phyloP scores from a whole-genome alignment of 1,140 invertebrate genomes.

The Centruroides vittatus region DNA sequence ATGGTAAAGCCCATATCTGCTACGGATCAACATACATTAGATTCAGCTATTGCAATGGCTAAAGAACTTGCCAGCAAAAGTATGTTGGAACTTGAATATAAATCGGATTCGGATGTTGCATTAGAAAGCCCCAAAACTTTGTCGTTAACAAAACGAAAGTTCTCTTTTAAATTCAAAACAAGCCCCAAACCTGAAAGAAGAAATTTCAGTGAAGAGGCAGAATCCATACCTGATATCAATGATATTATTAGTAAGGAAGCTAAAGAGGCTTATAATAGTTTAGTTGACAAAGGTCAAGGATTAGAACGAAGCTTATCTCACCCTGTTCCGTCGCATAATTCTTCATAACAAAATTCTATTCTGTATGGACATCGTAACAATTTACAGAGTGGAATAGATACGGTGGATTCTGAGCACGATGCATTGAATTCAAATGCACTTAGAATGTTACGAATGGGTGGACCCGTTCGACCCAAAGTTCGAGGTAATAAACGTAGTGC shows the following conservation, averaged over 20 bases:
- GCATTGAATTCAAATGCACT: slow-evolving; percentile 48
- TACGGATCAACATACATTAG: slow-evolving; percentile 80
- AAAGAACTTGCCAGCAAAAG: slow-evolving; percentile 79
- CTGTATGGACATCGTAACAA: neutral
- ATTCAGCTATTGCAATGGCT: slow-evolving; percentile 82
- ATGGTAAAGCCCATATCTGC: slow-evolving; percentile 82
- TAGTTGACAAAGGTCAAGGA: slow-evolving; percentile 55
- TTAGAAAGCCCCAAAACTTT: slow-evolving; percentile 49
- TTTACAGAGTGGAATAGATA: neutral
- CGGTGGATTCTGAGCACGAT: slow-evolving; percentile 18
- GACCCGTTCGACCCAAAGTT: slow-evolving; percentile 41
- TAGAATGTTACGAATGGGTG: slow-evolving; percentile 49
- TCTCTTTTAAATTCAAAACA: slow-evolving; percentile 63
- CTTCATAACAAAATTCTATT: neutral
- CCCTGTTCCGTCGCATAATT: neutral
- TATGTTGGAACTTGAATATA: slow-evolving; percentile 57
- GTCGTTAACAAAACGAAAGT: slow-evolving; percentile 67
- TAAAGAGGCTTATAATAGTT: slow-evolving; percentile 76
- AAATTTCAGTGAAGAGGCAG: slow-evolving; percentile 77
- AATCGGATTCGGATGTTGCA: slow-evolving; percentile 24
- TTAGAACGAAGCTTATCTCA: slow-evolving; percentile 8
- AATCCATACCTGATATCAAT: slow-evolving; percentile 58
- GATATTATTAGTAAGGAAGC: slow-evolving; percentile 41
- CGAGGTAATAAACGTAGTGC: slow-evolving; percentile 38
- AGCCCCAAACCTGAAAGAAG: slow-evolving; percentile 52